phyloP scores from a whole-genome alignment of 35 echinoderm and acorn worm genomes.

The Ophioderma brevispina region DNA sequence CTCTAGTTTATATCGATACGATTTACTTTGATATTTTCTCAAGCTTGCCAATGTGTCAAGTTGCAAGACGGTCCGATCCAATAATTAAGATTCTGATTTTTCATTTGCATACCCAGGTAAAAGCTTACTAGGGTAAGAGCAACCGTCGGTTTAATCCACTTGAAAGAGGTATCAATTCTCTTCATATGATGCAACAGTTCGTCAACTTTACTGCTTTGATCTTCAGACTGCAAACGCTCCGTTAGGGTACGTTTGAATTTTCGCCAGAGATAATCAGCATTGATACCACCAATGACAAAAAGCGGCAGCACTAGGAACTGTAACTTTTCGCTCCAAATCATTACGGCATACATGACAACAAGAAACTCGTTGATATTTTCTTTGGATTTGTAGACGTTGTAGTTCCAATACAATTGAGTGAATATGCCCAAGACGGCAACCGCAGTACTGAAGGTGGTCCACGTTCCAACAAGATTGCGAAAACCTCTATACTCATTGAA shows the following conservation, averaged over 20 bases:
- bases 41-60: too few relatives aligned
- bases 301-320: not conserved
- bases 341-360: not conserved
- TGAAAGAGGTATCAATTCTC: not conserved
- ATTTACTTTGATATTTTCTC: too few relatives aligned
- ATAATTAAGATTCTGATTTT: not conserved
- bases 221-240: not conserved
- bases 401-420: not conserved
- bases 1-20: too few relatives aligned
- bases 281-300: not conserved
- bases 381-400: not conserved
- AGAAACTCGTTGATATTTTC: not conserved
- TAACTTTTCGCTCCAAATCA: not conserved
- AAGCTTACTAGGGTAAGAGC: not conserved
- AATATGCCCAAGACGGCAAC: not conserved
- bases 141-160: not conserved
- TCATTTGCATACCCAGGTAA: not conserved
- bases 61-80: not conserved
- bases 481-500: not conserved
- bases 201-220: not conserved
- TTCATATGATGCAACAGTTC: not conserved
- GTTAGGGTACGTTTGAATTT: not conserved
- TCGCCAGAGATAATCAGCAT: not conserved
- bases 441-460: not conserved
- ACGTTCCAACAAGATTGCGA: not conserved